Evolutionary conservation across 2,113 vertebrate species (phyloP).

Genomic region (Halcyon malimbica): DNA sequence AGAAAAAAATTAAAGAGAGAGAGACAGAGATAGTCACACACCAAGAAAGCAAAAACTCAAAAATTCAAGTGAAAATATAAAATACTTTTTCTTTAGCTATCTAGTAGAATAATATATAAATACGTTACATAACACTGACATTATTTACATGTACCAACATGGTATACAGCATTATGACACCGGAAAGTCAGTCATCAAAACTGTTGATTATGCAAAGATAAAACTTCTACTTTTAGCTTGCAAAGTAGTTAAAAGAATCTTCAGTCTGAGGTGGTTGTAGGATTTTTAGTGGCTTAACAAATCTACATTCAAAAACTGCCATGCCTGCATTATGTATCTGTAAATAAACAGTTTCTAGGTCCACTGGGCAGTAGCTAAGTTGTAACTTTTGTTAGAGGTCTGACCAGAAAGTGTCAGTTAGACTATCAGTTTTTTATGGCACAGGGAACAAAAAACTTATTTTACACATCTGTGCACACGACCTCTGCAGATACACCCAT

Average conservation of each 20-base stretch:
- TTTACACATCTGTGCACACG: neutral
- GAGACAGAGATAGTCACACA: neutral
- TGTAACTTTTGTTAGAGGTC: neutral
- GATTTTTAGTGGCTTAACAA: neutral
- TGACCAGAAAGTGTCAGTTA: neutral
- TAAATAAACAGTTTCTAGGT: slow-evolving; percentile 4
- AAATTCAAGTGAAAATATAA: neutral
- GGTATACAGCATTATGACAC: neutral
- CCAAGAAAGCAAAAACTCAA: neutral
- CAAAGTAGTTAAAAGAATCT: neutral
- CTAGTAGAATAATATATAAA: neutral
- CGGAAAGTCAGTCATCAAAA: neutral
- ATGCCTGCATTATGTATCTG: neutral
- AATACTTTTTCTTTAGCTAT: neutral
- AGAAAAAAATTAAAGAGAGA: neutral
- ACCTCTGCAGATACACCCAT: neutral
- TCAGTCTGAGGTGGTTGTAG: neutral
- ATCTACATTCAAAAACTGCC: neutral
- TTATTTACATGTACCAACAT: neutral
- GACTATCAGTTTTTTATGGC: neutral
- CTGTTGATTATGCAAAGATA: neutral
- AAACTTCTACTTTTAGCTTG: neutral
- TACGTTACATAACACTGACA: neutral
- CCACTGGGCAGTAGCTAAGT: neutral
- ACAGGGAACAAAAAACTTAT: neutral